Conservation (phyloP, 2,888 invertebrate species). For the Diarsia mendica region DNA sequence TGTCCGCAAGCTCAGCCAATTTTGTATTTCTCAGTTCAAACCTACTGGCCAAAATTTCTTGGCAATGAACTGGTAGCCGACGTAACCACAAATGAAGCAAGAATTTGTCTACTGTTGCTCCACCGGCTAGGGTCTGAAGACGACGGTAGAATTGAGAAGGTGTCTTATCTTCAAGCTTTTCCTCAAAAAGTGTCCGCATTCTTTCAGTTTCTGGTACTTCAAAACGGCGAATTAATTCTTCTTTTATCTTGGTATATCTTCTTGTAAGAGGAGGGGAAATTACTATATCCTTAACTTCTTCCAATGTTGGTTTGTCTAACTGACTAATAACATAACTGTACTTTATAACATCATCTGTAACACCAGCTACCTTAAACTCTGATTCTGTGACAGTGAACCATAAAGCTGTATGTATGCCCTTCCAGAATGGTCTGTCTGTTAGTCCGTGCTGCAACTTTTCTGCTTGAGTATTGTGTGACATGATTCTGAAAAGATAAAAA, state of each 20-base stretch:
- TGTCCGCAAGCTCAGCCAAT: conserved; percentile 38
- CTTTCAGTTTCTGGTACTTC: conserved; percentile 25
- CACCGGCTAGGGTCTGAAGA: conserved; percentile 20
- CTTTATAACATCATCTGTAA: conserved; percentile 30
- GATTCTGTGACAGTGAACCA: conserved; percentile 34
- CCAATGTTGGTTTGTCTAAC: conserved; percentile 21
- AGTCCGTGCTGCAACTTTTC: conserved; percentile 31
- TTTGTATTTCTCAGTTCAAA: conserved; percentile 17
- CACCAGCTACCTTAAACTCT: conserved; percentile 26
- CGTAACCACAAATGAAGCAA: conserved; percentile 43
- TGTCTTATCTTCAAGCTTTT: conserved; percentile 26
- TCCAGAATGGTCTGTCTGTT: conserved; percentile 25
- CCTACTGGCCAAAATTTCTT: conserved; percentile 32
- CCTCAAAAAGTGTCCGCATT: conserved; percentile 30
- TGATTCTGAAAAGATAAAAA: conserved; percentile 21
- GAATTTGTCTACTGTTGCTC: conserved; percentile 22
- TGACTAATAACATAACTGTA: conserved; percentile 42
- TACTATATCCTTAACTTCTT: conserved; percentile 31
- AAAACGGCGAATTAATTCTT: conserved; percentile 30
- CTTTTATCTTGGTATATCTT: conserved; percentile 29
- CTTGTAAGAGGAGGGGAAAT: conserved; percentile 10
- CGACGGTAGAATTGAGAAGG: conserved; percentile 43
- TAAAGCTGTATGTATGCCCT: not conserved
- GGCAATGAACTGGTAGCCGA: conserved; percentile 32
- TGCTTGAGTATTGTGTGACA: conserved; percentile 11